Base-by-base conservation (phyloP, 2,797 vertebrate genomes). In the Bryconaethiops microstoma region DNA sequence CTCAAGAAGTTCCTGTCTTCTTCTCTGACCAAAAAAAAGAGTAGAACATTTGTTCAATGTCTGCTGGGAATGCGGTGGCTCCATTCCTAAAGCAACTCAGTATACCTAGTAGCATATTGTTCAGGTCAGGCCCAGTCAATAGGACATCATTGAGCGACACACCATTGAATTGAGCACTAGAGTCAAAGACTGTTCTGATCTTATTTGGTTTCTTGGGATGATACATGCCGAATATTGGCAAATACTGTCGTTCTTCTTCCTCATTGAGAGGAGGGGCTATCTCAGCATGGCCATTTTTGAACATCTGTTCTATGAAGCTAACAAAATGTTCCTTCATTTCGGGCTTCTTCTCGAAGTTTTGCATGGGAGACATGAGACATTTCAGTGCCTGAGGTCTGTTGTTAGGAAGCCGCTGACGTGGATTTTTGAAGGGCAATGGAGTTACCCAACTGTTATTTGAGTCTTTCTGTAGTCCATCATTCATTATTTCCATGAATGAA, bases 321-420 rank as follows among this genome's bases (percentile, higher is more conserved):
- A 29, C 1, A 29, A 29, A 29, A 29, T 29, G 3, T 29, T 84
- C 39, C 69, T 29, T 76, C 76, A 77, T 83, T 42, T 69, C 72
- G 23, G n/a, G 65, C 80, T 84, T 87, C 50, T 54, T 88, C 17
- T 78, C 82, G 80, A 88, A 83, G 84, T 77, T 89, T 50, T 69
- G 13, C 6, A 17, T 70, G 2, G 80, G 72, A 62, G 62, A 83
- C 29, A 29, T 40, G 12, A 84, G 59, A 60, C 48, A 68, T 78
- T 85, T 87, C 80, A 87, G 63, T 63, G 82, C 60, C n/a, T 81
- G 81, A 23, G 78, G 60, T 35, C 71, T 77, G 89, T 91, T 91
- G 82, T 88, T 86, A 75, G 54, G 85, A 81, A 88, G 85, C 82
- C 63, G 1, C 42, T 16, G 72, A 2, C 17, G 19, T 79, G 74